Percentiles rank a stretch among this genome's conserved stretches.
Evolutionary conservation across 2,113 vertebrate species (phyloP).

Genomic region (Atherinomorus stipes): DNA sequence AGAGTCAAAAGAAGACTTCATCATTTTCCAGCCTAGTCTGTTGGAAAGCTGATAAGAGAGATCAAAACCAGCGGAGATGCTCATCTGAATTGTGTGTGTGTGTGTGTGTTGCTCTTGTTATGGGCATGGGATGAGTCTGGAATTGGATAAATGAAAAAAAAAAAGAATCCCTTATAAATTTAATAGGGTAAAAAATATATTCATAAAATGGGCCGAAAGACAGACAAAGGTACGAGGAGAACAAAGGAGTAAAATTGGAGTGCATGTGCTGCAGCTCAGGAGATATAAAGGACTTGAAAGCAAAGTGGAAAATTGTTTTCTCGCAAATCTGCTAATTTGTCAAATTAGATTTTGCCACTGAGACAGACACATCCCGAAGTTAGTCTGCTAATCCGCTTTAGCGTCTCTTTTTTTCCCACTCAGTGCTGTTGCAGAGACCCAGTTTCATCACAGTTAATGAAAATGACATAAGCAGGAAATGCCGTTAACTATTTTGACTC

Average conservation of each 20-base stretch:
- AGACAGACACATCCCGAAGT: constrained; percentile 23
- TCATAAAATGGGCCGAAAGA: neutral
- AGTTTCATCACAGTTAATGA: constrained; percentile 31
- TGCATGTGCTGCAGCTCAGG: neutral
- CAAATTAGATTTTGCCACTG: constrained; percentile 47
- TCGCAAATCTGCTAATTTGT: constrained; percentile 30
- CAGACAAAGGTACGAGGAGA: constrained; percentile 28
- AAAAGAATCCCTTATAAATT: constrained; percentile 3
- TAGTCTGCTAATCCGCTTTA: constrained; percentile 17
- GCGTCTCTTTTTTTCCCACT: constrained; percentile 4
- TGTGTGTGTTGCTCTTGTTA: constrained; percentile 15
- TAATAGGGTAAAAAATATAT: neutral
- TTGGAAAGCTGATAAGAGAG: constrained; percentile 67
- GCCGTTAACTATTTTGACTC: constrained; percentile 10
- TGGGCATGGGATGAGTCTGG: constrained; percentile 23
- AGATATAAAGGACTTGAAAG: constrained; percentile 24
- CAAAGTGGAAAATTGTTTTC: constrained; percentile 29
- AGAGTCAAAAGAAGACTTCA: constrained; percentile 30
- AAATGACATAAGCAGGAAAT: constrained; percentile 41
- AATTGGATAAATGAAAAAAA: constrained; percentile 20
- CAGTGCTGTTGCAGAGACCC: neutral
- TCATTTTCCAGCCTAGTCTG: constrained; percentile 63
- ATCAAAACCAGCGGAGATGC: constrained; percentile 62
- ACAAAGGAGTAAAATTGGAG: constrained; percentile 17
- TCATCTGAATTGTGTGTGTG: constrained; percentile 37